Base-by-base conservation (phyloP, 2,797 vertebrate genomes). In the Galagoides demidoff region DNA sequence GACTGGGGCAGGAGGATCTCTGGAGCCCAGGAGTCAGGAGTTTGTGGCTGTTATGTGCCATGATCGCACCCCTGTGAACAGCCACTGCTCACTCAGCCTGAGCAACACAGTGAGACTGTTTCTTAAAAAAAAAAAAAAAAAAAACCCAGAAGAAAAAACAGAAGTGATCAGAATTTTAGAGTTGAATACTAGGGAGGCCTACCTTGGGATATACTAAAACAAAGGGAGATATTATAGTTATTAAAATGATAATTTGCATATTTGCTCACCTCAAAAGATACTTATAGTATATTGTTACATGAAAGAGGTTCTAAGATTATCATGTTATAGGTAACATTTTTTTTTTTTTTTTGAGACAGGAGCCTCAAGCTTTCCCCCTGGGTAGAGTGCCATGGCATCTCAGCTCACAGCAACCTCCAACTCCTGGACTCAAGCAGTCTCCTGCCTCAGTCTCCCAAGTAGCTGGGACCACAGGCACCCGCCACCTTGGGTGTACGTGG, bases 251-350 rank as follows among this genome's bases (percentile, higher is more conserved):
- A 45, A 87, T 57, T 27, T 73, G 14, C 37, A 39, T 45, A 23
- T n/a, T 85, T 73, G 68, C 17, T 55, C 66, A 57, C 34, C 31
- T 43, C 66, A 76, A 86, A 49, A 68, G 55, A 77, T 79, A 64
- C 37, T 81, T 12, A 92, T 4, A 37, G 5, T 52, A 61, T 39
- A 78, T 39, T 88, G 27, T 39, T 82, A 49, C 61, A 73, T 85
- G 17, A 76, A 77, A 96, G 81, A 78, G 11, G 22, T 59, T 63
- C 70, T 85, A 73, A 79, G 86, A 88, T 49, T 77, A 66, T 55
- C 83, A 61, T 64, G 6, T 52, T 61, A 84, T 5, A 73, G 49
- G 22, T n/a, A 37, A 93, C 61, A 79, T 77, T 73, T 74, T 77
- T n/a, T n/a, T n/a, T n/a, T n/a, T n/a, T n/a, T n/a, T n/a, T n/a